Evolutionary conservation across 2,113 vertebrate genomes (phyloP), one percentile per base, ranked within the genome.

Genomic region (Arothron firmamentum): DNA sequence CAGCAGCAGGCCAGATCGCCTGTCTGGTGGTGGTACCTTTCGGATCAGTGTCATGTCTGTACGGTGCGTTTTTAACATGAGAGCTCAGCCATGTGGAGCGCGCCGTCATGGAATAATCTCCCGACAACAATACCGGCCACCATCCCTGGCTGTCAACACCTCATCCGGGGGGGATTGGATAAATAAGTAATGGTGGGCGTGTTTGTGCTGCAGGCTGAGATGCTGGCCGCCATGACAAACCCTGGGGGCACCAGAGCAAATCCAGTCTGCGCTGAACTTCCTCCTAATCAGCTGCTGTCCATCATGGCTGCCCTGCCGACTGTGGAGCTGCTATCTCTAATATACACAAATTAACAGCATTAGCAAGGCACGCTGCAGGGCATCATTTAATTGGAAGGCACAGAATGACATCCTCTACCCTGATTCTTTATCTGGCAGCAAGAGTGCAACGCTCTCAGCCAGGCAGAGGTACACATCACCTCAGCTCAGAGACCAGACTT

Each of bases 201-300:
- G 59, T 70, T 72, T 71, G 62, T 56, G 62, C 69, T 28, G 52
- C 57, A 47, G 79, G 74, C 74, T 59, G 76, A 75, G 62, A 70
- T 84, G 60, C 81, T 85, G 75, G 64, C 74, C 49, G 71, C 65
- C 75, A 57, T 77, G 65, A 84, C 76, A 81, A 77, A 79, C 80
- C 87, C 83, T 79, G 56, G 63, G 75, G 83, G 83, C 81, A 65
- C 51, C 52, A 11, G 68, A 65, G 74, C 58, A 70, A 80, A 75
- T 55, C 64, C 62, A 48, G 66, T 78, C 68, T 65, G 70, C 62
- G 70, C 62, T 59, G 73, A 80, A 74, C 78, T 81, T 83, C 63
- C 75, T 38, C 78, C 83, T 81, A 85, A 88, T 87, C 80, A 88
- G 85, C 76, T 21, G 50, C 83, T 84, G 85, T 87, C 85, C 75